Percentiles rank a stretch among this genome's conserved stretches.
Conservation (phyloP, 2,113 vertebrate species). For the Felis chaus region DNA sequence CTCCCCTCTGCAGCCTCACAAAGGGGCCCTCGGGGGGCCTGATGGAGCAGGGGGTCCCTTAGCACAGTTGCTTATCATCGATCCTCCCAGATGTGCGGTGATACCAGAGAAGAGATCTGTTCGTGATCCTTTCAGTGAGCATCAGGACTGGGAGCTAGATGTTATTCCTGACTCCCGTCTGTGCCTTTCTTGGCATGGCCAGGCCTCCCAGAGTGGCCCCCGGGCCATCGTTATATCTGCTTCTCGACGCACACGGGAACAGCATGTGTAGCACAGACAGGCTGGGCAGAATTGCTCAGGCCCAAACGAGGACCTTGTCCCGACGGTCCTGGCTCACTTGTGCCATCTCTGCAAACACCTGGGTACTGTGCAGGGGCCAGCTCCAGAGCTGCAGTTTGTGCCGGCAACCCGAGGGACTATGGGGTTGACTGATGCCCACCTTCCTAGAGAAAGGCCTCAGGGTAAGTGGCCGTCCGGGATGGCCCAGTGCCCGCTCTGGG, state of each 20-base stretch:
- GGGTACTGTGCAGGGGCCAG: background rate
- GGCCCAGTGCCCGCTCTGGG: fast-evolving
- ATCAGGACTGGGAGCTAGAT: background rate
- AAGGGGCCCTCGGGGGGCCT: background rate
- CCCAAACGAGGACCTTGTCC: background rate
- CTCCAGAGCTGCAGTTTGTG: background rate
- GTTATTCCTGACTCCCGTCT: background rate
- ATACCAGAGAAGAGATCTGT: background rate
- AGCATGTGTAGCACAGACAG: background rate
- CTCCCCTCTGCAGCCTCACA: background rate
- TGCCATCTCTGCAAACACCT: background rate
- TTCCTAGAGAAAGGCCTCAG: background rate
- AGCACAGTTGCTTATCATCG: background rate
- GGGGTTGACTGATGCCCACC: background rate
- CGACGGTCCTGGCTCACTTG: background rate
- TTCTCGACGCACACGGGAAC: fast-evolving
- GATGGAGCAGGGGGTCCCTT: background rate
- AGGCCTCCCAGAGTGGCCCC: background rate
- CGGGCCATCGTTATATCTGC: background rate
- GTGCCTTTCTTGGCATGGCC: fast-evolving
- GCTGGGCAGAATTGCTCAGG: background rate
- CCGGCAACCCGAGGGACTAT: background rate
- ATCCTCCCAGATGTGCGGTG: background rate
- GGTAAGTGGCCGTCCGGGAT: background rate
- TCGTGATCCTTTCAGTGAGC: background rate